phyloP scores from a whole-genome alignment of 2,888 invertebrate genomes.

The Argyra leucocephala region DNA sequence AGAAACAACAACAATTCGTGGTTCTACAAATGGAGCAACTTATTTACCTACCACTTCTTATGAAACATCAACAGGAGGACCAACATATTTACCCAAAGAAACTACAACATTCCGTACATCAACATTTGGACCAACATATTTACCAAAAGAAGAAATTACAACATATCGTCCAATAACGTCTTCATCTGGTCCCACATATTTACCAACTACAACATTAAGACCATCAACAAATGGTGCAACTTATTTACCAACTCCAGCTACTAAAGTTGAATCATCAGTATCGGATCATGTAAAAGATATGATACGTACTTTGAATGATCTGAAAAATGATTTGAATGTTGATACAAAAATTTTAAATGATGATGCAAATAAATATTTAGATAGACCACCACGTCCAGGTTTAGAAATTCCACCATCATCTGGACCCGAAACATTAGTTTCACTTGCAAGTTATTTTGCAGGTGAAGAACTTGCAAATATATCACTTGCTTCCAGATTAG shows the following conservation, averaged over 20 bases:
- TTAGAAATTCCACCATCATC: constrained; percentile 63
- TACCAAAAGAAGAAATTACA: constrained; percentile 12
- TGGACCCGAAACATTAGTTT: constrained; percentile 67
- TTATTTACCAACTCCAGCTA: constrained; percentile 25
- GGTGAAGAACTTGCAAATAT: constrained; percentile 35
- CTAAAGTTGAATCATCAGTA: constrained; percentile 36
- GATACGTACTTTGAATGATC: constrained; percentile 55
- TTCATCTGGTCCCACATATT: not conserved
- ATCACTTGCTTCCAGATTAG: constrained; percentile 15
- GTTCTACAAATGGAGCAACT: not conserved
- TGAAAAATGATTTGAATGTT: constrained; percentile 47
- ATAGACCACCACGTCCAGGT: constrained; percentile 50
- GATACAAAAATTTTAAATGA: constrained; percentile 40
- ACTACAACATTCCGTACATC: not conserved
- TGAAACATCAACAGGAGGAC: constrained; percentile 30
- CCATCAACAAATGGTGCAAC: constrained; percentile 17
- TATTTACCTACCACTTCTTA: constrained; percentile 15
- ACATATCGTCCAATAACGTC: not conserved
- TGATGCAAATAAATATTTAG: constrained; percentile 40
- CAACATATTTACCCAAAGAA: constrained; percentile 32
- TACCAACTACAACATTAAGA: constrained; percentile 14
- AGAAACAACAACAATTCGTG: constrained; percentile 7
- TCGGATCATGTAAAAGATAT: constrained; percentile 61
- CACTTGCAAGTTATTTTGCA: constrained; percentile 71
- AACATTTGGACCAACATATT: constrained; percentile 17